phyloP scores from a whole-genome alignment of 2,113 vertebrate species.

The Pomatostomus ruficeps region DNA sequence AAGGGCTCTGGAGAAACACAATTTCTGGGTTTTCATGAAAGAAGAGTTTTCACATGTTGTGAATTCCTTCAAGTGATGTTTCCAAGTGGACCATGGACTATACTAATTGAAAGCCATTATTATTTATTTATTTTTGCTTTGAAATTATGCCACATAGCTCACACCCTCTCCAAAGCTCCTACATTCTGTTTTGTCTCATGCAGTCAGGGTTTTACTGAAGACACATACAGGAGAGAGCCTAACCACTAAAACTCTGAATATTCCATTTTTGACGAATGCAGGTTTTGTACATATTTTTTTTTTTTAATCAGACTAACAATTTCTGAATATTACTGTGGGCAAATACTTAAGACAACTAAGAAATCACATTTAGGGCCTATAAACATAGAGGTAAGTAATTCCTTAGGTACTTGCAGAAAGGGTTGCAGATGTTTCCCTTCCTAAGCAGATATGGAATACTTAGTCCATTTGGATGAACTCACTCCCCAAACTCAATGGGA shows the following conservation, averaged over 20 bases:
- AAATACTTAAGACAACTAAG: neutral
- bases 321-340: neutral
- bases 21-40: neutral
- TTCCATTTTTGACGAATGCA: neutral
- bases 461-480: neutral
- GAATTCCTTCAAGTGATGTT: neutral
- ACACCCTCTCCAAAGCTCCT: neutral
- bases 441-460: neutral
- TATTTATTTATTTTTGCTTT: neutral
- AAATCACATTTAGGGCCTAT: neutral
- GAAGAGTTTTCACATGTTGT: neutral
- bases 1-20: neutral
- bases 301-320: neutral
- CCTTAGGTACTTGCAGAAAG: neutral
- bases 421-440: neutral
- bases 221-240: neutral
- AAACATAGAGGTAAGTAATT: neutral
- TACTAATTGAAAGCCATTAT: neutral
- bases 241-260: neutral
- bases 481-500: neutral
- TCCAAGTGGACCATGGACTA: neutral
- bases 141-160: neutral
- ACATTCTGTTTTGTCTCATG: neutral
- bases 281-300: neutral
- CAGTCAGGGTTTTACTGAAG: neutral